Evolutionary conservation across 2,113 vertebrate species (phyloP), one percentile per base, ranked within the genome.

Genomic region (Equus przewalskii): DNA sequence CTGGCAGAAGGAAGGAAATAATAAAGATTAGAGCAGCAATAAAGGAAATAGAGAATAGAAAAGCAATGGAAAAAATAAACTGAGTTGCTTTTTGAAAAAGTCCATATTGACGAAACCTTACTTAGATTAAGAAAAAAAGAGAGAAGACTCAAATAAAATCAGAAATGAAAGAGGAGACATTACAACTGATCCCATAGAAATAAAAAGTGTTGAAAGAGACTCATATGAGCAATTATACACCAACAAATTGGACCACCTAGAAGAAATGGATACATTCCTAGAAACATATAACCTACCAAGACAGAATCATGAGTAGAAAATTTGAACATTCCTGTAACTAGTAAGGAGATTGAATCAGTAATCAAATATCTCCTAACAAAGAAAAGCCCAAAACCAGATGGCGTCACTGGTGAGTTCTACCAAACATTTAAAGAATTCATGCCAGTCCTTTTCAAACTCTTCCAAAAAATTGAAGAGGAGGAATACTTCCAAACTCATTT

Each of bases 361-460:
- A 51, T 79, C 46, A 36, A 90, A 54, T 65, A 79, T 79, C 46
- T 79, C 7, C 46, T 60, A 79, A 90, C 24, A 65, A 65, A 65
- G 58, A 51, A 64, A 89, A 76, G 7, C 14, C 33, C 30, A 36
- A 33, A 21, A 36, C 58, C 58, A 65, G 69, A 46, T 65, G 87
- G 22, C 10, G 36, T 89, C 58, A 51, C 33, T 65, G 2, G 11
- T 78, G 22, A 65, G 49, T 89, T 89, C 49, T 89, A 51, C 58
- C 58, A 89, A 78, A 46, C 70, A n/a, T 89, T 36, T 78, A 51
- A 89, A 78, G 70, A 65, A 65, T 89, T 89, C 46, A 65, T 89
- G 44, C 33, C 33, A 65, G 44, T 89, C 62, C 30, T 88, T 58
- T 54, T 78, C 44, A 89, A 78, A 65, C 60, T 78, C 46, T 51